phyloP scores from a whole-genome alignment of 2,888 invertebrate species.

The Temnothorax ravouxi region DNA sequence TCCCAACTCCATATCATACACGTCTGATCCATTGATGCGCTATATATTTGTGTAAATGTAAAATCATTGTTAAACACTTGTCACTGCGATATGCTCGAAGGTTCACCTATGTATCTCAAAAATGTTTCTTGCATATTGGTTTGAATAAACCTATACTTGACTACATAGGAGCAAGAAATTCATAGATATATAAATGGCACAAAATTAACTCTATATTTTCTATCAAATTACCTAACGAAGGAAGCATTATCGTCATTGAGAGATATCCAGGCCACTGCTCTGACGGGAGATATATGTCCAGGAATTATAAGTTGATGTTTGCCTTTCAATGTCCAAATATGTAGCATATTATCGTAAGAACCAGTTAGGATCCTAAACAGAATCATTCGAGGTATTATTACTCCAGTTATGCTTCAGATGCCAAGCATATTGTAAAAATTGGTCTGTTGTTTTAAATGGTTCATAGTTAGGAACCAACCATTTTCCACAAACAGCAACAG shows the following conservation, averaged over 20 bases:
- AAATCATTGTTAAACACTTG: slow-evolving; percentile 3
- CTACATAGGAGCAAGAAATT: neutral
- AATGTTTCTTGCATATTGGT: neutral
- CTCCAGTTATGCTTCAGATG: slow-evolving; percentile 13
- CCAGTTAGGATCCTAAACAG: slow-evolving; percentile 94
- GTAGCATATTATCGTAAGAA: slow-evolving; percentile 97
- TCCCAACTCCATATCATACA: slow-evolving; percentile 97
- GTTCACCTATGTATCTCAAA: neutral
- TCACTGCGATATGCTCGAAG: neutral
- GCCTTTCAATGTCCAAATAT: slow-evolving; percentile 95
- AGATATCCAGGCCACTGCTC: slow-evolving; percentile 95
- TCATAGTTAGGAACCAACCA: slow-evolving; percentile 87
- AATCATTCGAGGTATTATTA: neutral
- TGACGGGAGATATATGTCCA: slow-evolving; percentile 95
- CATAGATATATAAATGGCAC: neutral
- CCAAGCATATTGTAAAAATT: neutral
- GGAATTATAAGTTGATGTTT: slow-evolving; percentile 94
- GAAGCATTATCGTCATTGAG: slow-evolving; percentile 89
- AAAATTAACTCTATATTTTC: neutral
- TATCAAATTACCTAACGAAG: slow-evolving; percentile 89
- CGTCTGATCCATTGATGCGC: slow-evolving; percentile 97
- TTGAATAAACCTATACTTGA: neutral
- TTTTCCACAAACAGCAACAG: slow-evolving; percentile 91
- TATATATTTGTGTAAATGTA: slow-evolving; percentile 79
- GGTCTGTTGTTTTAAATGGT: no score